Percentiles rank a stretch among this genome's conserved stretches.
These are phyloP conservation scores for Mermis nigrescens DNA, from an alignment of 2,888 invertebrate genomes.

Conservation along the genomic window DNA sequence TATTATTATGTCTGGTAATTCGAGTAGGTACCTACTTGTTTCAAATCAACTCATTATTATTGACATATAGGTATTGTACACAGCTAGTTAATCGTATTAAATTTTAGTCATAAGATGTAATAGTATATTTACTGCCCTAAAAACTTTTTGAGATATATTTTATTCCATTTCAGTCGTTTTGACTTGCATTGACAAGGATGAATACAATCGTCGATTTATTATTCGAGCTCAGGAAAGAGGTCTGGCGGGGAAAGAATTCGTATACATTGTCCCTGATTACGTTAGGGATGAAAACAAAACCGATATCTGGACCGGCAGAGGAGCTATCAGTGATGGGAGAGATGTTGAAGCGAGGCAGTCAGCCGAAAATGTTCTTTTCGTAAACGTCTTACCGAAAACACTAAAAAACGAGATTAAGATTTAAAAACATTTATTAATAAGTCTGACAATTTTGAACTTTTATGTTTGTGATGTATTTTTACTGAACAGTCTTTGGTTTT, in stretches of 20 bases:
- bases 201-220: slow-evolving; percentile 8
- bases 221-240: slow-evolving; percentile 9
- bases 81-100: no score
- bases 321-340: not conserved
- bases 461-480: no score
- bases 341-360: slow-evolving; percentile 1
- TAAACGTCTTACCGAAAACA: not conserved
- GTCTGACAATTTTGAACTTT: not conserved
- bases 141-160: no score
- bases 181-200: slow-evolving; percentile 9
- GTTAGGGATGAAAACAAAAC: slow-evolving; percentile 12
- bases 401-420: not conserved
- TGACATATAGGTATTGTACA: no score
- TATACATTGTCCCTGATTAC: slow-evolving; percentile 20
- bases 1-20: no score
- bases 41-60: no score
- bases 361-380: slow-evolving; percentile 9
- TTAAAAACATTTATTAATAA: not conserved
- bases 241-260: slow-evolving; percentile 19
- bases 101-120: no score
- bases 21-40: no score
- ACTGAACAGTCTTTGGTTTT: no score
- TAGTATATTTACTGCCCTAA: no score
- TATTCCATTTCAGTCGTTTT: slow-evolving; percentile 8
- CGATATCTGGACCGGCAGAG: slow-evolving; percentile 9